Base-by-base conservation (phyloP, 2,888 invertebrate genomes). In the Adelognathus sp. region DNA sequence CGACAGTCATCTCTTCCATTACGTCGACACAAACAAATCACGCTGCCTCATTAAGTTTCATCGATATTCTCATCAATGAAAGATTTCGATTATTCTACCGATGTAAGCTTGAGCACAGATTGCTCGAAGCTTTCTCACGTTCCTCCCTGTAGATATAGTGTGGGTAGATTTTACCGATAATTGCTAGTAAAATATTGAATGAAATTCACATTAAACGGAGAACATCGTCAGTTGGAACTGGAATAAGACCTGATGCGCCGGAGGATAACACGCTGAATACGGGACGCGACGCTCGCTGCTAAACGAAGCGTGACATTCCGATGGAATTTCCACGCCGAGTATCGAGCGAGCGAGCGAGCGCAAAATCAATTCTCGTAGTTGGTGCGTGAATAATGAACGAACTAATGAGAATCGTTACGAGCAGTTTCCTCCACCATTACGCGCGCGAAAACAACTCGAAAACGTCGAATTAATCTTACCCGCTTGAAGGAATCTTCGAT, bases 101-200 rank as follows among this genome's bases (percentile, higher is more conserved):
- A 46, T 46, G 21, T 24, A 3, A 3, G 11, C 11, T 46, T 21
- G 21, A 24, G 24, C 24, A 7, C 11, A 46, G 24, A 46, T 46
- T 46, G 4, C 18, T 11, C 46, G 24, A 46, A 11, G 46, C 3
- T 46, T 46, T 1, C 24, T 9, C 46, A 24, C 18, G 11, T 46
- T 9, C 46, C 18, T n/a, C n/a, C 11, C 1, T 21, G n/a, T 11
- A 21, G 21, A 24, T 46, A 9, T 46, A 21, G 21, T 21, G 18
- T 4, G 21, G 11, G 31, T 31, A 27, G 29, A 60, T 46, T 58
- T 21, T 9, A 50, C 16, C 50, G 39, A 39, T 71, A 61, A 71
- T 70, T 70, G 50, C 52, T 41, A 29, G 29, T 71, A 50, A 70
- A 70, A 60, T 70, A 60, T 70, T 52, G 50, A 71, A 61, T 52